A percentile compares a stretch with the other conserved stretches of the same genome.
These are phyloP conservation scores for Hylyphantes graminicola DNA, from an alignment of 1,140 invertebrate species.

Conservation along the genomic window DNA sequence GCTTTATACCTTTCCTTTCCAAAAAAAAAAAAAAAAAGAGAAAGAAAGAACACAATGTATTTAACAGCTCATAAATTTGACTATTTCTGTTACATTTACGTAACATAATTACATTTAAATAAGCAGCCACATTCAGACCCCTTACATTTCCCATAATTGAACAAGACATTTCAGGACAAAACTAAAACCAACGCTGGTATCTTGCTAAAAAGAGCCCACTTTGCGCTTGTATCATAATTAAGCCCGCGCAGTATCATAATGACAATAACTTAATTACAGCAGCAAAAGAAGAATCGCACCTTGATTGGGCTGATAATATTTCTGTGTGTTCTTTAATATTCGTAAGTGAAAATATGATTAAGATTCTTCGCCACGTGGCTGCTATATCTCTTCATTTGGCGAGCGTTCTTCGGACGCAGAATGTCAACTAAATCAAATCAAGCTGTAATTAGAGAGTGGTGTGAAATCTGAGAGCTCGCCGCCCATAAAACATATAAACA, in stretches of 20 bases:
- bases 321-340: constrained; percentile 52
- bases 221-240: not conserved
- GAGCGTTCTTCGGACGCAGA: not conserved
- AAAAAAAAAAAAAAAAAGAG: too few relatives aligned
- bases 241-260: not conserved
- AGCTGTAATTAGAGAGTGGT: constrained; percentile 55
- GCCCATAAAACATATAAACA: constrained; percentile 58
- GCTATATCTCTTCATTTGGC: constrained; percentile 54
- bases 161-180: too few relatives aligned
- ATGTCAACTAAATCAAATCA: constrained; percentile 56
- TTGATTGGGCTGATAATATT: constrained; percentile 29
- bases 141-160: not conserved
- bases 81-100: too few relatives aligned
- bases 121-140: not conserved
- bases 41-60: too few relatives aligned
- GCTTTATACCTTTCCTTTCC: too few relatives aligned
- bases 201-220: too few relatives aligned
- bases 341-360: constrained; percentile 61
- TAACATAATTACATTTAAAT: too few relatives aligned
- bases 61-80: too few relatives aligned
- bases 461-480: constrained; percentile 52
- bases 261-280: constrained; percentile 51
- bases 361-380: constrained; percentile 10
- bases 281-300: constrained; percentile 33
- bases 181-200: too few relatives aligned